Evolutionary conservation across 2,888 invertebrate genomes (phyloP), one percentile per base, ranked within the genome.

Genomic region (Pristionchus fissidentatus): DNA sequence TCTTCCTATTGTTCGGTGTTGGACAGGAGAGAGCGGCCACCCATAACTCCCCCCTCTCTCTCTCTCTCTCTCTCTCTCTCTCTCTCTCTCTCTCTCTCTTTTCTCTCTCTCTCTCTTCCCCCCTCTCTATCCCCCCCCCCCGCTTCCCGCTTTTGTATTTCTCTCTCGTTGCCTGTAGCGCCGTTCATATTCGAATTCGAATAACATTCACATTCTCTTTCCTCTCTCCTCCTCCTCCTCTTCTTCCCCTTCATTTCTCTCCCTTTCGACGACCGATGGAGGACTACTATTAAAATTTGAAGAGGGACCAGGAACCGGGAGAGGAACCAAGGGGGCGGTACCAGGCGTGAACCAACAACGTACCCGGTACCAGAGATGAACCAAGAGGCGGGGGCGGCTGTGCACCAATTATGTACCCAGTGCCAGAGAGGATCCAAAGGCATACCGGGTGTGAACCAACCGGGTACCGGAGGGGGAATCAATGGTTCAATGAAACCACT

Each of bases 131-230:
- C 66, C 62, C 26, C 66, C 41, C 38, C n/a, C n/a, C 38, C n/a
- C 66, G 15, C n/a, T 41, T 66, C 41, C 66, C 66, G 66, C 55
- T 52, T 79, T 46, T 46, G 75, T 46, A 75, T 75, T 49, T 46
- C 75, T 62, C 29, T 62, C 29, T 32, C 29, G 15, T 75, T 43
- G 49, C 49, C 49, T 75, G 49, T 35, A 32, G 75, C 29, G 26
- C 75, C 75, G 75, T 52, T 46, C 70, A 49, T 75, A 46, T 75
- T 52, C 49, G 75, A 49, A 75, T 49, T 46, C 46, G 75, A 75
- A 75, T 75, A 75, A 49, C 46, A 75, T 75, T 52, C 75, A 49
- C 49, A 43, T 73, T 43, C 73, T 73, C 73, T 73, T 52, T 75
- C 75, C 75, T 75, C 75, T 13, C 10, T 49, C 43, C 26, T 41